These are phyloP conservation scores for Toxotes chatareus DNA, from an alignment of 2,113 vertebrate genomes.

Conservation along the genomic window DNA sequence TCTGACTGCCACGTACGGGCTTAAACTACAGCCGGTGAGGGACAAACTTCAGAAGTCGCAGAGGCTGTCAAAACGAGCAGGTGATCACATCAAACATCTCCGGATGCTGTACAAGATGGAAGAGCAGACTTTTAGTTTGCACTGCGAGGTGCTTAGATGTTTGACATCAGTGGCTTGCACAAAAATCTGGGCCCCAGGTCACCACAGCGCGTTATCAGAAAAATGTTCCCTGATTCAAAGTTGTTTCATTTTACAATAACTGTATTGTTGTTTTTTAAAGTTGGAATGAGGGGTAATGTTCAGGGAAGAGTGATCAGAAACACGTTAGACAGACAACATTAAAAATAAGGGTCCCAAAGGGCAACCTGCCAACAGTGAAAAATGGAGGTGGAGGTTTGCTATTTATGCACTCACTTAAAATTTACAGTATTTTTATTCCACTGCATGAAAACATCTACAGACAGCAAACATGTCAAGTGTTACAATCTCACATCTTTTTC, in stretches of 20 bases:
- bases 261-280: not conserved
- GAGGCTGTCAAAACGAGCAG: not conserved
- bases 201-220: not conserved
- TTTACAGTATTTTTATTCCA: too few relatives aligned
- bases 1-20: constrained; percentile 86
- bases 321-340: not conserved
- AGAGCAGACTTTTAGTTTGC: not conserved
- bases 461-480: too few relatives aligned
- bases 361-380: not conserved
- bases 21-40: constrained; percentile 74
- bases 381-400: too few relatives aligned
- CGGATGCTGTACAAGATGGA: too few relatives aligned
- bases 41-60: constrained; percentile 60
- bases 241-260: not conserved
- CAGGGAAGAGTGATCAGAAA: not conserved
- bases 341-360: not conserved
- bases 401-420: too few relatives aligned
- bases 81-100: not conserved
- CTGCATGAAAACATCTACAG: too few relatives aligned
- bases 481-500: too few relatives aligned
- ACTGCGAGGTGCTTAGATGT: not conserved
- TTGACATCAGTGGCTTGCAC: too few relatives aligned
- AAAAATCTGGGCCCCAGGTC: too few relatives aligned
- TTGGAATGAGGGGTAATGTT: too few relatives aligned
- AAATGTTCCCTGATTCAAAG: not conserved